Conservation (phyloP, 2,888 invertebrate species). For the Asteroscopus sphinx region DNA sequence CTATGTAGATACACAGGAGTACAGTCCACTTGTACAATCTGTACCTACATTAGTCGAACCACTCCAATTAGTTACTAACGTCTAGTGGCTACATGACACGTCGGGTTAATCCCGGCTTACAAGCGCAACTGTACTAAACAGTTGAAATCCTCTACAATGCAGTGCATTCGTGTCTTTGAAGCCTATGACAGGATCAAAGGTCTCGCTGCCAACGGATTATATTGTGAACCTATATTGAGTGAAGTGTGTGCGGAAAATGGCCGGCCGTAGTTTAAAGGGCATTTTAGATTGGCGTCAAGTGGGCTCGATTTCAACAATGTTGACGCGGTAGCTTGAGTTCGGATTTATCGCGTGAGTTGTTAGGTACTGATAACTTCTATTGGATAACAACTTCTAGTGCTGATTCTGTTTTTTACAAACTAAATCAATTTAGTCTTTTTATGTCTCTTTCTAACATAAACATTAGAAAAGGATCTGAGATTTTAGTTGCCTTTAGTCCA, state of each 20-base stretch:
- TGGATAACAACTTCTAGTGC: too few species aligned
- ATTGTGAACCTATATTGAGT: constrained; percentile 49
- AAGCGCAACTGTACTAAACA: constrained; percentile 77
- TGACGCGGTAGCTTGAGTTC: constrained; percentile 7
- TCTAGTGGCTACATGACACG: constrained; percentile 82
- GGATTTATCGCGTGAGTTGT: not conserved
- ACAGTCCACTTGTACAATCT: constrained; percentile 65
- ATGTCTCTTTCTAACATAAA: too few species aligned
- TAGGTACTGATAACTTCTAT: too few species aligned
- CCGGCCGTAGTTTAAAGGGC: constrained; percentile 35
- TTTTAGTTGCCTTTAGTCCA: too few species aligned
- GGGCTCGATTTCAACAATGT: constrained; percentile 35
- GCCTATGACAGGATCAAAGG: constrained; percentile 86
- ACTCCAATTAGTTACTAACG: constrained; percentile 79
- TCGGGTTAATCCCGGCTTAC: constrained; percentile 81
- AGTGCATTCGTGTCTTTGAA: constrained; percentile 84
- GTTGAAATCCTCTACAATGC: constrained; percentile 77
- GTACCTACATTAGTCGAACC: constrained; percentile 70
- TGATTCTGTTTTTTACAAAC: too few species aligned
- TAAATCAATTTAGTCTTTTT: too few species aligned
- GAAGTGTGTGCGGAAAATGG: constrained; percentile 45
- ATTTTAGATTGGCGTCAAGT: constrained; percentile 41
- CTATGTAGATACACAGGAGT: constrained; percentile 31
- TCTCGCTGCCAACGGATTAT: constrained; percentile 59
- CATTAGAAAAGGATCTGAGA: too few species aligned